A percentile compares a stretch with the other conserved stretches of the same genome.
These are phyloP conservation scores for Tenthredo distinguenda DNA, from an alignment of 2,888 invertebrate genomes.

Conservation along the genomic window DNA sequence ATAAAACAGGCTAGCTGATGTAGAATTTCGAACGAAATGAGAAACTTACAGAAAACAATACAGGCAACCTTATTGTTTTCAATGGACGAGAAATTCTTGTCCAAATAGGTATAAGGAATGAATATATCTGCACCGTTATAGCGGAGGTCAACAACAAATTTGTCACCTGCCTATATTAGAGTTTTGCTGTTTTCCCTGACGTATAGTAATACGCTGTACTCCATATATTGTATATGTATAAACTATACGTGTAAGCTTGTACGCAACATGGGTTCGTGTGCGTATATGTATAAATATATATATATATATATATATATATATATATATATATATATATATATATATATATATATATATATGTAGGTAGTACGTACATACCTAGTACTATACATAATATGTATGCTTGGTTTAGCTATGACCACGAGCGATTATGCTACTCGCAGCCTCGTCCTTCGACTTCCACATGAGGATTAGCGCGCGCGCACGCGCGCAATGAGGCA, in stretches of 20 bases:
- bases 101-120: conserved; percentile 25
- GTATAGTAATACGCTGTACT: background rate
- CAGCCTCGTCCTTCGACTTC: conserved; percentile 65
- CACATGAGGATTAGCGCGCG: conserved; percentile 57
- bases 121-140: conserved; percentile 7
- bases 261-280: background rate
- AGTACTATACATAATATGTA: background rate
- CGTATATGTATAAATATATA: background rate
- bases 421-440: conserved; percentile 12
- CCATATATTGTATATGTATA: background rate
- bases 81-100: conserved; percentile 20
- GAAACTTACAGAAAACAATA: background rate
- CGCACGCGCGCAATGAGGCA: conserved; percentile 24
- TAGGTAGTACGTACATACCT: background rate
- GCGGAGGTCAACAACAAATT: conserved; percentile 49
- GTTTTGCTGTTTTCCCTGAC: background rate
- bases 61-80: background rate
- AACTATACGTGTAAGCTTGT: background rate
- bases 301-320: too few relatives aligned
- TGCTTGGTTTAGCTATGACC: background rate
- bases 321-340: too few relatives aligned
- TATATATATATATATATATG: too few relatives aligned
- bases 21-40: background rate
- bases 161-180: conserved; percentile 43
- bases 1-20: background rate